Conservation (phyloP, 1,140 invertebrate species). For the Yoshiicerus persimilis region DNA sequence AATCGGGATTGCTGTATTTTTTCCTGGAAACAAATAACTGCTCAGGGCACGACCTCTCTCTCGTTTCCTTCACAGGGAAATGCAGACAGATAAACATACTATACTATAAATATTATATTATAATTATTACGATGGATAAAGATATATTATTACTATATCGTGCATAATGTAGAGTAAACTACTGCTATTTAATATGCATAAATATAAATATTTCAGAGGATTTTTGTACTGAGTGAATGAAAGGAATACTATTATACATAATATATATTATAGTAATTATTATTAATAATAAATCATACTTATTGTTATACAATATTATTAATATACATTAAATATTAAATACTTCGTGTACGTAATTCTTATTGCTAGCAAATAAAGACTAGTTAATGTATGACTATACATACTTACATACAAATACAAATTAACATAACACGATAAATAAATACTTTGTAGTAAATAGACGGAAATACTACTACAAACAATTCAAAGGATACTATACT, state of each 20-base stretch:
- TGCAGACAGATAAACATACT: conserved; percentile 15
- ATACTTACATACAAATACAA: not conserved
- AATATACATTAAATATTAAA: not conserved
- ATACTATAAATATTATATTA: not conserved
- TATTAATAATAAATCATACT: conserved; percentile 1
- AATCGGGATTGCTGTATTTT: not conserved
- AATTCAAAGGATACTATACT: not conserved
- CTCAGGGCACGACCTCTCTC: not conserved
- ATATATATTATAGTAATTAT: not conserved
- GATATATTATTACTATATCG: conserved; percentile 8
- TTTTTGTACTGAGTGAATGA: conserved; percentile 18
- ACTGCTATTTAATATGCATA: not conserved
- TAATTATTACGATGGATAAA: not conserved
- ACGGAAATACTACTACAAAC: not conserved
- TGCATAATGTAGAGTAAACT: not conserved
- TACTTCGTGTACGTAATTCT: not conserved
- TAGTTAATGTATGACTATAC: not conserved
- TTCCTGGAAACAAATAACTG: not conserved
- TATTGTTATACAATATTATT: not conserved
- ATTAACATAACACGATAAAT: not conserved
- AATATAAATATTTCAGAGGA: conserved; percentile 15
- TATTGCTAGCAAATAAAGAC: not conserved
- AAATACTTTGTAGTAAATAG: not conserved
- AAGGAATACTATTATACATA: not conserved
- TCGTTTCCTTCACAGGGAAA: not conserved